Base-by-base conservation (phyloP, 2,888 invertebrate genomes). In the Zelleria hepariella region DNA sequence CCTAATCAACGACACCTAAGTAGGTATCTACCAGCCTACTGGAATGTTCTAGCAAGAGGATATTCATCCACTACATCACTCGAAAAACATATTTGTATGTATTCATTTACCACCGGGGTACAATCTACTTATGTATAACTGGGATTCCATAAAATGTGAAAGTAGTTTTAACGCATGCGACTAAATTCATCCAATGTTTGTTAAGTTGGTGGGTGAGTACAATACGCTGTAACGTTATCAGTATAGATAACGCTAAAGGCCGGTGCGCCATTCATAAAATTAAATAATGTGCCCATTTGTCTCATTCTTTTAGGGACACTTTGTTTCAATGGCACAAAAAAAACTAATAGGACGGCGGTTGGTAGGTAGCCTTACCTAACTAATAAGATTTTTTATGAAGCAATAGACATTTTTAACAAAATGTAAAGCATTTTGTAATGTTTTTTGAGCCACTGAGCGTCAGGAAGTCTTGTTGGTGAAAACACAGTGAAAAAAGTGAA, bases 201-300 rank as follows among this genome's bases (percentile, higher is more conserved):
- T 8, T 1, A 21, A 51, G 23, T 23, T 8, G 20, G 51, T 4
- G 10, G 32, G 10, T 42, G 15, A 42, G 32, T 5, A 42, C 42
- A 42, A 15, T 42, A n/a, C n/a, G 42, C 2, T n/a, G n/a, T n/a
- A n/a, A n/a, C 15, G 32, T 15, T 51, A 51, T 20, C 51, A 20
- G 51, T 8, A 10, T n/a, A 21, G 51, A 51, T 21, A 51, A 10
- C 51, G 51, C 51, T 20, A 21, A 21, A 51, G 20, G 51, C 51
- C 51, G 51, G 51, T 51, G 51, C 51, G 51, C 51, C 51, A 51
- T 51, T 51, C 51, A 51, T 51, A 21, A n/a, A n/a, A n/a, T n/a
- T n/a, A n/a, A 51, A 8, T 51, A 49, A 49, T 42, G 32, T 42
- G 32, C 15, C 32, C 32, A 42, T 42, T 42, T 42, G 2, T 42